Conservation (phyloP, 1,140 invertebrate species). For the Dufourea novaeangliae region DNA sequence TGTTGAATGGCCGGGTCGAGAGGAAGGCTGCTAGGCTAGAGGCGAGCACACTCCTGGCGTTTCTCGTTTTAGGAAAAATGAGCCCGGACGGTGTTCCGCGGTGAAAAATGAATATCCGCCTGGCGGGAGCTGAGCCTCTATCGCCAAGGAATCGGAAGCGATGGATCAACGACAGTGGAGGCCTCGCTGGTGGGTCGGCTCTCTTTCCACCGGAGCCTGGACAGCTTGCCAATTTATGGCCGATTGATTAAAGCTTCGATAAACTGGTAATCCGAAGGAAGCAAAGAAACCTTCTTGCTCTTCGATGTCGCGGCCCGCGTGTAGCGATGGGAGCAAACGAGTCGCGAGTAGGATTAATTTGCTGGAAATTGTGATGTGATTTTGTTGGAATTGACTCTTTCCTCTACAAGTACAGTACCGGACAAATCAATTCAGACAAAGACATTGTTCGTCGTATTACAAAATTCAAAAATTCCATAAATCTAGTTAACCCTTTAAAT, state of each 20-base stretch:
- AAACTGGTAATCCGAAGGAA: conserved; percentile 38
- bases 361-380: no score
- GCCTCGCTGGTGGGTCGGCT: conserved; percentile 39
- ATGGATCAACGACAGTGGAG: conserved; percentile 57
- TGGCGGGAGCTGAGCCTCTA: conserved; percentile 17
- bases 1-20: not conserved
- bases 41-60: not conserved
- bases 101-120: conserved; percentile 58
- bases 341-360: no score
- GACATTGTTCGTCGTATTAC: no score
- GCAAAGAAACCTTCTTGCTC: conserved; percentile 31
- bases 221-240: conserved; percentile 56
- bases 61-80: conserved; percentile 29
- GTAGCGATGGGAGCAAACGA: no score
- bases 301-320: conserved; percentile 19
- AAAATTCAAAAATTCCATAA: no score
- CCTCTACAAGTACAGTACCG: no score
- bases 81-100: conserved; percentile 20
- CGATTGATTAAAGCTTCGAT: conserved; percentile 60
- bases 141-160: conserved; percentile 51
- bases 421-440: no score
- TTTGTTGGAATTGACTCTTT: no score
- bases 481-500: no score
- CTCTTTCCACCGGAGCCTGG: conserved; percentile 22
- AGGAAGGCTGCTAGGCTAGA: not conserved